Conservation (phyloP, 1,140 invertebrate genomes). For the Liolophura sinensis region DNA sequence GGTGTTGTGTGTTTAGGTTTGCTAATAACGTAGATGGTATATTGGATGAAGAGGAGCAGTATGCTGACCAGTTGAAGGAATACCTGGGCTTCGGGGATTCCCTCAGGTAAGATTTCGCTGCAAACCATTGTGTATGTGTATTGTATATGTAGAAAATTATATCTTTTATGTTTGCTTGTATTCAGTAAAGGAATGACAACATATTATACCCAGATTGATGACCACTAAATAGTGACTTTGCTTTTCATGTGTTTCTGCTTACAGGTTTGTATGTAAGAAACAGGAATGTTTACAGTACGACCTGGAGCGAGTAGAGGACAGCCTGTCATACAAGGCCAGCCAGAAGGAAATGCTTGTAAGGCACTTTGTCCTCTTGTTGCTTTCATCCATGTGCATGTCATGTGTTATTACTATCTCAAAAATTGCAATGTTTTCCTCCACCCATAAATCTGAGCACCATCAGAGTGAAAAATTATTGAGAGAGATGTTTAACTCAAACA, state of each 20-base stretch:
- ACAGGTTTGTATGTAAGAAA: slow-evolving; percentile 70
- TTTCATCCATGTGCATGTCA: background rate
- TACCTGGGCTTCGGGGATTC: slow-evolving; percentile 78
- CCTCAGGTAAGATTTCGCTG: slow-evolving; percentile 61
- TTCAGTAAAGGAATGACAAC: background rate
- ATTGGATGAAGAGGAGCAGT: slow-evolving; percentile 80
- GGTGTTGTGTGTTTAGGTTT: slow-evolving; percentile 50
- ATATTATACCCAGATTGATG: background rate
- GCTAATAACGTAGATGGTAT: slow-evolving; percentile 75
- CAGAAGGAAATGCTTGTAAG: slow-evolving; percentile 64
- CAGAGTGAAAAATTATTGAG: background rate
- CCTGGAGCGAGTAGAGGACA: slow-evolving; percentile 72
- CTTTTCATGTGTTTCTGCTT: slow-evolving; percentile 10
- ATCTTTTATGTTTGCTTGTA: background rate
- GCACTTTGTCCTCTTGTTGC: too few relatives aligned
- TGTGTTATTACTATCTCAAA: background rate
- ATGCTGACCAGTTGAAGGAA: slow-evolving; percentile 83
- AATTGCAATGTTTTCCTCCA: background rate
- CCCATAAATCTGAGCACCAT: background rate
- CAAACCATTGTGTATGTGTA: background rate
- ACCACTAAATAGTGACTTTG: background rate
- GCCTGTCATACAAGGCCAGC: slow-evolving; percentile 62
- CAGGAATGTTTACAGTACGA: slow-evolving; percentile 75
- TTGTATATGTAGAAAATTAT: slow-evolving; percentile 1
- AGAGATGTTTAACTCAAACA: background rate